Conservation (phyloP, 2,113 vertebrate species). For the Sapayoa aenigma region DNA sequence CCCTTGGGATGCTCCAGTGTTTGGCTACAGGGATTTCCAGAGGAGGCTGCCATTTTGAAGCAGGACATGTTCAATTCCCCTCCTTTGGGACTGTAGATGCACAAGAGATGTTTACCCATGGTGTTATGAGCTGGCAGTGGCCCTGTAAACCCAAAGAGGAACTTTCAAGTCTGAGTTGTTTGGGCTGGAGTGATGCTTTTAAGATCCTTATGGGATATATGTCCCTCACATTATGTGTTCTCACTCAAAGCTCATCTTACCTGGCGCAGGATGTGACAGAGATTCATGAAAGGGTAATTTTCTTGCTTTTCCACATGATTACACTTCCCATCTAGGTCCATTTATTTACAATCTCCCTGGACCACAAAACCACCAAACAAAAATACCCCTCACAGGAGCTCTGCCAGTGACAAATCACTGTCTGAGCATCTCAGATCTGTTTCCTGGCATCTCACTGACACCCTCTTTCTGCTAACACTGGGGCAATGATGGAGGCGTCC, state of each 20-base stretch:
- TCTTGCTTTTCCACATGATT: neutral
- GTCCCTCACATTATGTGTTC: neutral
- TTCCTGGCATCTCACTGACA: neutral
- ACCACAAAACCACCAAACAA: neutral
- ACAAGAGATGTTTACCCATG: fast-evolving
- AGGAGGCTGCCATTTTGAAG: neutral
- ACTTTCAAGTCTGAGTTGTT: neutral
- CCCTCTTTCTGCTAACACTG: neutral
- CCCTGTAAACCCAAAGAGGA: neutral
- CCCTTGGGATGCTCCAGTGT: neutral
- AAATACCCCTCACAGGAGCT: neutral
- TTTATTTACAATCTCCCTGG: neutral
- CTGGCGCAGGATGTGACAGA: neutral
- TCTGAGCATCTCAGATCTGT: fast-evolving
- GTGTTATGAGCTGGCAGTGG: neutral
- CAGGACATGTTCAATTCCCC: neutral
- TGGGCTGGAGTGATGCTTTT: neutral
- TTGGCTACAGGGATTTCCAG: neutral
- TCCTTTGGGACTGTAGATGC: fast-evolving
- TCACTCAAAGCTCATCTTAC: neutral
- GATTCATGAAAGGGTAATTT: neutral
- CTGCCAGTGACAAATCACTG: neutral
- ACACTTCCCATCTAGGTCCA: neutral
- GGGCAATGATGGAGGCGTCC: neutral
- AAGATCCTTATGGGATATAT: neutral